phyloP scores from a whole-genome alignment of 2,113 vertebrate species.

The Raja brachyura region DNA sequence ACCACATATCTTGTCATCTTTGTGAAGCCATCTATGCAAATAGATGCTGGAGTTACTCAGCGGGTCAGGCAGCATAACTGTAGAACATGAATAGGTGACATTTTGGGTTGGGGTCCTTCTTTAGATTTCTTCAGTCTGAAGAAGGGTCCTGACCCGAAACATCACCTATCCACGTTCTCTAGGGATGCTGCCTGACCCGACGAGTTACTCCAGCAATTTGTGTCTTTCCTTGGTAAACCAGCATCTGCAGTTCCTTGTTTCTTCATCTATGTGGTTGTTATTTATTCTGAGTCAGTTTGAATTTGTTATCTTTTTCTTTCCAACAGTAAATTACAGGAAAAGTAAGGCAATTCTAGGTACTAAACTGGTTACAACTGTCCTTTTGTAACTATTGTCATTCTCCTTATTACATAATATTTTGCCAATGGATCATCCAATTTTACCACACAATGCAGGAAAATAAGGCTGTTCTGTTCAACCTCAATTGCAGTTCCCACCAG shows the following conservation, averaged over 20 bases:
- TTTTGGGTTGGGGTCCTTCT: no score
- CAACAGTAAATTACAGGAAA: not conserved
- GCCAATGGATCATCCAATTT: not conserved
- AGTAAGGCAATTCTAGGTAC: not conserved
- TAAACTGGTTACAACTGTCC: not conserved
- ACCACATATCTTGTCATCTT: not conserved
- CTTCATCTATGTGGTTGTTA: no score
- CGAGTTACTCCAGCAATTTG: no score
- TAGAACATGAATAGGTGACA: no score
- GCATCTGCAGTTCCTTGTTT: no score
- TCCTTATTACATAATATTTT: not conserved
- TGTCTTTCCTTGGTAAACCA: no score
- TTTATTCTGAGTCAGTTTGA: not conserved
- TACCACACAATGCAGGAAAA: not conserved
- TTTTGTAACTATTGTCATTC: not conserved
- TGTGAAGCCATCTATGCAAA: not conserved
- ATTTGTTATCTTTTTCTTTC: not conserved
- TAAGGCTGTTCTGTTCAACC: not conserved
- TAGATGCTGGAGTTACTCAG: no score
- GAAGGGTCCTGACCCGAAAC: no score
- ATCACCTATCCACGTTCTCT: no score
- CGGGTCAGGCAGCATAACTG: no score
- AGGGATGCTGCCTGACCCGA: no score
- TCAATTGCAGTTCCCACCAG: not conserved
- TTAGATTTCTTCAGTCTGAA: no score